Percentiles rank a stretch among this genome's conserved stretches.
Evolutionary conservation across 2,888 invertebrate species (phyloP).

Genomic region (Gymnocheta viridis): DNA sequence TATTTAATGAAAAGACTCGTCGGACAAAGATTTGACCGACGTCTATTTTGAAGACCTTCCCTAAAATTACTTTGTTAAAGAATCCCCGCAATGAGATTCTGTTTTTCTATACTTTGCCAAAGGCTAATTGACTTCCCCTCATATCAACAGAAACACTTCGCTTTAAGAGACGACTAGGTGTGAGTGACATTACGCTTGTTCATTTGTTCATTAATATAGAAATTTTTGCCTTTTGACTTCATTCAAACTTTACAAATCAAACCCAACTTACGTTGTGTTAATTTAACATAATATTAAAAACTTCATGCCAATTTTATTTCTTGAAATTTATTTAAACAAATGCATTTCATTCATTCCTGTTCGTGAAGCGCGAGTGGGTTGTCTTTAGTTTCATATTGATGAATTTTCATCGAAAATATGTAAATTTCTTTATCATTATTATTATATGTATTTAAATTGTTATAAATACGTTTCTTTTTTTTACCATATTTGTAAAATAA

Average conservation of each 20-base stretch:
- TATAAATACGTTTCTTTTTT: conserved; percentile 37
- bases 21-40: too few species aligned
- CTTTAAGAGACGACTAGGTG: too few species aligned
- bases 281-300: conserved; percentile 10
- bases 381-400: conserved; percentile 47
- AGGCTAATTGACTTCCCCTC: too few species aligned
- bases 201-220: too few species aligned
- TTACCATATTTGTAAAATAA: conserved; percentile 52
- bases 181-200: too few species aligned
- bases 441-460: conserved; percentile 29
- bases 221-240: too few species aligned
- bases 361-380: neutral
- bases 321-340: neutral
- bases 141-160: too few species aligned
- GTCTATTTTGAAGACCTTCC: too few species aligned
- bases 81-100: too few species aligned
- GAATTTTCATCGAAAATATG: conserved; percentile 56
- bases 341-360: neutral
- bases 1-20: too few species aligned
- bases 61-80: too few species aligned
- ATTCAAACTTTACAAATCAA: neutral
- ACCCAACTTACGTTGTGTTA: neutral
- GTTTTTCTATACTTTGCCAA: too few species aligned
- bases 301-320: neutral
- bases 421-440: conserved; percentile 18